Evolutionary conservation across 2,888 invertebrate species (phyloP).

Genomic region (Cordilura impudica): DNA sequence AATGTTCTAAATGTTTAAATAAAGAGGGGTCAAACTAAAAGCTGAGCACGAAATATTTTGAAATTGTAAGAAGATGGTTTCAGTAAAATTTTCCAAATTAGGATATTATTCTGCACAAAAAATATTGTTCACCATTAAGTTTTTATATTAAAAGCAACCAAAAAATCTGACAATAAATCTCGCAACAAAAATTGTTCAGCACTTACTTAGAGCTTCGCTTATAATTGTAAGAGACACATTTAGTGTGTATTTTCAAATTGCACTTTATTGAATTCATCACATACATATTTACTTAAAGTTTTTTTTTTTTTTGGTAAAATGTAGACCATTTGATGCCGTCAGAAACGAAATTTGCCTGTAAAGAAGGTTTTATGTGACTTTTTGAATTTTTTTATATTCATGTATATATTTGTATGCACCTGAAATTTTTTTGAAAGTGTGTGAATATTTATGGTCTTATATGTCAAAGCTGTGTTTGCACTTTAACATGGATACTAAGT

Average conservation of each 20-base stretch:
- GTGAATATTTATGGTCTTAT: neutral
- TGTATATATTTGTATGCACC: neutral
- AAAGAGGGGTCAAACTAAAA: too few species aligned
- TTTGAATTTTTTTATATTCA: constrained; percentile 10
- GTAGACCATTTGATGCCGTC: constrained; percentile 3
- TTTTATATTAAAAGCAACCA: too few species aligned
- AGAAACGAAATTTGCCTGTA: constrained; percentile 17
- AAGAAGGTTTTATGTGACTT: constrained; percentile 17
- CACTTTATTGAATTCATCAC: constrained; percentile 10
- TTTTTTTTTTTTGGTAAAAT: neutral
- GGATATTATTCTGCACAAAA: too few species aligned
- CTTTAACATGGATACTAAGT: constrained; percentile 23
- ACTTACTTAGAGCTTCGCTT: too few species aligned
- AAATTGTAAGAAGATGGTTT: too few species aligned
- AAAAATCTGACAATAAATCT: too few species aligned
- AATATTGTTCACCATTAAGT: too few species aligned
- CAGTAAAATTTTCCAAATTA: too few species aligned
- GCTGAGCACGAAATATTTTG: too few species aligned
- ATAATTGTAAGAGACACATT: too few species aligned
- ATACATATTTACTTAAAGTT: constrained; percentile 21
- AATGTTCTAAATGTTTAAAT: neutral
- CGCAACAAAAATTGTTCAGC: too few species aligned
- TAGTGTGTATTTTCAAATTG: too few species aligned
- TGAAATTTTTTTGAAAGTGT: neutral
- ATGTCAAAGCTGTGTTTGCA: constrained; percentile 52